These are phyloP conservation scores for Aulostomus chinensis DNA, from an alignment of 2,797 vertebrate genomes.

Conservation along the genomic window DNA sequence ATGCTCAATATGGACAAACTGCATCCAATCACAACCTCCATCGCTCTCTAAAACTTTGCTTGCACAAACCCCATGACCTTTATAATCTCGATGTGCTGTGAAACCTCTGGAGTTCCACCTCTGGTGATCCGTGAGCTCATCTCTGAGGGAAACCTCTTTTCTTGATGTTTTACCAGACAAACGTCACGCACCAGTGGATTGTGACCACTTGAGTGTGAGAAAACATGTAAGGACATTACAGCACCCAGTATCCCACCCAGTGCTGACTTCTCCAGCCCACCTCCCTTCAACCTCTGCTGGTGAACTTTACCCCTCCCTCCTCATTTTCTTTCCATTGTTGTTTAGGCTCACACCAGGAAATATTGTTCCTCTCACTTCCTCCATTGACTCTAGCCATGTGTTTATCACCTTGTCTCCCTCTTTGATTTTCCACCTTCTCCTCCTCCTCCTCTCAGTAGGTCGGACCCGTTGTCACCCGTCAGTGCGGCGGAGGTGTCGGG, in stretches of 20 bases:
- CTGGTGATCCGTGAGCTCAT: background rate
- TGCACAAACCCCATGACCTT: too few species aligned
- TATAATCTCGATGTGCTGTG: too few species aligned
- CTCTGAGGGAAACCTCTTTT: constrained; percentile 5
- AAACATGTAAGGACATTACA: constrained; percentile 27
- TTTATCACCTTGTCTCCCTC: constrained; percentile 15
- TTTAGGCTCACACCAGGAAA: constrained; percentile 6
- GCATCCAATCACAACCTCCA: too few species aligned
- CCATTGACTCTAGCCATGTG: constrained; percentile 16
- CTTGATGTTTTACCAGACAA: constrained; percentile 47
- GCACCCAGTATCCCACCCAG: constrained; percentile 25
- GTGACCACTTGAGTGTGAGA: constrained; percentile 25
- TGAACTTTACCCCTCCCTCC: constrained; percentile 38
- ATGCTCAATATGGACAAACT: too few species aligned
- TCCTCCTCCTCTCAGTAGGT: background rate
- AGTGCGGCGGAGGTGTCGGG: constrained; percentile 38
- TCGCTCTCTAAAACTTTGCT: too few species aligned
- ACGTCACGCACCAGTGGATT: constrained; percentile 10
- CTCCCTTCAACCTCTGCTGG: constrained; percentile 35
- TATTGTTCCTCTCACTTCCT: constrained; percentile 14
- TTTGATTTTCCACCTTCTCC: constrained; percentile 2
- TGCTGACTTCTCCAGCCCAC: constrained; percentile 25
- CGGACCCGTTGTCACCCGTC: constrained; percentile 28
- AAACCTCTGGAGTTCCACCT: constrained; percentile 15
- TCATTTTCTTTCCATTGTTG: constrained; percentile 54